Conservation (phyloP, 2,888 invertebrate genomes). For the Chironomus tentans region DNA sequence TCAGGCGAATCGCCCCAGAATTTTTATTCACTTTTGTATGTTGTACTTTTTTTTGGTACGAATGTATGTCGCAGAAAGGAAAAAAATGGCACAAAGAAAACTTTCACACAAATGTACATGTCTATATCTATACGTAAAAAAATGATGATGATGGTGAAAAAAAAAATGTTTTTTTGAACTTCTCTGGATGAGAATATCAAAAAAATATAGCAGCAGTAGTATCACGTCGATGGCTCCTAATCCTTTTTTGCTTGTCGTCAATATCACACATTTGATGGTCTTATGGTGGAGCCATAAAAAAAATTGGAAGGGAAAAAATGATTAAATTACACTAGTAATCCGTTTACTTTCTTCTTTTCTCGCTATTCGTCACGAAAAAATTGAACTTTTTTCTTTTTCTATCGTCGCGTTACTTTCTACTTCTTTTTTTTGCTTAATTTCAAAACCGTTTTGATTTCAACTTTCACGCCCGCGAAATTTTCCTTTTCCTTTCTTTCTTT, state of each 20-base stretch:
- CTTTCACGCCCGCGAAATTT: conserved; percentile 1
- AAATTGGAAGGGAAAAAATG: not conserved
- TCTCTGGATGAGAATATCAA: too few relatives aligned
- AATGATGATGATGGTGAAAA: too few relatives aligned
- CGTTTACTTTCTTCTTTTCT: not conserved
- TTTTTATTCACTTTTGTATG: not conserved
- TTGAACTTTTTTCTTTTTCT: not conserved
- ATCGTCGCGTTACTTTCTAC: not conserved
- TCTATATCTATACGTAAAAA: too few relatives aligned
- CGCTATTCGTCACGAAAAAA: not conserved
- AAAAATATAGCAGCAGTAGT: not conserved
- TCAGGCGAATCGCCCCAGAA: too few relatives aligned
- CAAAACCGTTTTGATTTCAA: not conserved
- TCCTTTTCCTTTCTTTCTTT: not conserved
- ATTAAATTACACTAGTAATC: conserved; percentile 24
- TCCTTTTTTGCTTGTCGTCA: not conserved
- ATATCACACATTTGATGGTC: not conserved
- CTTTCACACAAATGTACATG: not conserved
- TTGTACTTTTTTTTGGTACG: not conserved
- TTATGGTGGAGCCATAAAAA: not conserved
- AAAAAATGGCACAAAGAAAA: not conserved
- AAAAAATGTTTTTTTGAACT: not conserved
- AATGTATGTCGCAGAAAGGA: not conserved
- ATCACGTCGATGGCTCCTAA: conserved; percentile 2
- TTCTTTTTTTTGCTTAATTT: too few relatives aligned